Conservation (phyloP, 2,888 invertebrate species). For the Drosophila pegasa region DNA sequence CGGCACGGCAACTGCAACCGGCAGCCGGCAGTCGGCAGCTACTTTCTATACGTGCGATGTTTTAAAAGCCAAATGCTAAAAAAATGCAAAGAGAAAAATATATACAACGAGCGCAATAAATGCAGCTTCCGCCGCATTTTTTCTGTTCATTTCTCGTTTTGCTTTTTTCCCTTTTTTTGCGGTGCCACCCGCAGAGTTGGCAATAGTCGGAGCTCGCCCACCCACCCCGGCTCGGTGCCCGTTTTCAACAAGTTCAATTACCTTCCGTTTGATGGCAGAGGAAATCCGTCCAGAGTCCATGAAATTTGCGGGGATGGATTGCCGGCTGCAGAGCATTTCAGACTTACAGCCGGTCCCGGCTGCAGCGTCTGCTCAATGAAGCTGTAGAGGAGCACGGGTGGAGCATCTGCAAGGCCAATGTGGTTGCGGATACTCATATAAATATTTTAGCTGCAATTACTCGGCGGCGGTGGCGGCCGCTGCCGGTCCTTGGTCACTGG, state of each 20-base stretch:
- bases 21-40: constrained; percentile 51
- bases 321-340: constrained; percentile 91
- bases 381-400: constrained; percentile 90
- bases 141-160: constrained; percentile 1
- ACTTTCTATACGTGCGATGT: constrained; percentile 69
- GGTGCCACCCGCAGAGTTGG: constrained; percentile 64
- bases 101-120: constrained; percentile 69
- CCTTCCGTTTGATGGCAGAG: constrained; percentile 87
- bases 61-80: constrained; percentile 74
- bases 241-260: constrained; percentile 84
- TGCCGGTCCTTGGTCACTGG: constrained; percentile 15
- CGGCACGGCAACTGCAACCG: constrained; percentile 62
- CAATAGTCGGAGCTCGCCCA: constrained; percentile 58
- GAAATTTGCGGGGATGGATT: constrained; percentile 92
- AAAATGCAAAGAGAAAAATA: constrained; percentile 33
- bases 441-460: constrained; percentile 66
- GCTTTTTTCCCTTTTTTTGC: constrained; percentile 40
- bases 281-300: constrained; percentile 92
- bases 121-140: constrained; percentile 65
- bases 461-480: constrained; percentile 25
- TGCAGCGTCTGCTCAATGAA: constrained; percentile 92
- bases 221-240: constrained; percentile 13
- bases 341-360: constrained; percentile 91
- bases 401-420: constrained; percentile 87
- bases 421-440: constrained; percentile 60